These are phyloP conservation scores for Zaprionus gabonicus DNA, from an alignment of 1,140 invertebrate species.

Conservation along the genomic window DNA sequence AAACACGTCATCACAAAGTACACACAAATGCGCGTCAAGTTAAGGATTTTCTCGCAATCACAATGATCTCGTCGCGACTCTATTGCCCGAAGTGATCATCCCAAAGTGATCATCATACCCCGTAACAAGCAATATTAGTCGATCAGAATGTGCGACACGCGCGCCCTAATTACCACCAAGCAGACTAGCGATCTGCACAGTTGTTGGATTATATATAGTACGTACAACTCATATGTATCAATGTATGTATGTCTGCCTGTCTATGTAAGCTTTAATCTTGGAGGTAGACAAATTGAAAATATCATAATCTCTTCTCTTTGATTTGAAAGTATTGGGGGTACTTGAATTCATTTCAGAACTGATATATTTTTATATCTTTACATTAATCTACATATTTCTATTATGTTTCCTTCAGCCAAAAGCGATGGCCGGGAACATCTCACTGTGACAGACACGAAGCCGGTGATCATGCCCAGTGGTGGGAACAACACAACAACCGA, in stretches of 20 bases:
- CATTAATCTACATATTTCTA: not conserved
- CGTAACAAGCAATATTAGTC: not conserved
- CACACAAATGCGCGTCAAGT: conserved; percentile 33
- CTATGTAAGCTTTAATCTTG: not conserved
- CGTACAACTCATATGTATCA: conserved; percentile 17
- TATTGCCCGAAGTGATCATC: not conserved
- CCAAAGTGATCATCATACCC: not conserved
- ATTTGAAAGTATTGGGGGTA: too few species aligned
- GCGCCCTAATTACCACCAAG: conserved; percentile 66
- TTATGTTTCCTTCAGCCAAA: conserved; percentile 63
- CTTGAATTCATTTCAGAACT: not conserved
- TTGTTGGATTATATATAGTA: conserved; percentile 84
- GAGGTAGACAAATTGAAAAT: too few species aligned
- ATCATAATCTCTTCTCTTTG: too few species aligned
- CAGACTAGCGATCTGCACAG: conserved; percentile 79
- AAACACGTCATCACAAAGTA: conserved; percentile 67
- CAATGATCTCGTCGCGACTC: conserved; percentile 20
- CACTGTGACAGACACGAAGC: conserved; percentile 79
- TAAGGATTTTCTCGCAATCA: conserved; percentile 48
- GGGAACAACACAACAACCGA: conserved; percentile 52
- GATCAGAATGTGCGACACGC: conserved; percentile 76
- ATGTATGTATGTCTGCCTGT: too few species aligned
- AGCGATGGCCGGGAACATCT: conserved; percentile 80
- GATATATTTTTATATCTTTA: too few species aligned
- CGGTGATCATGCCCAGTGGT: conserved; percentile 58